Evolutionary conservation across 2,888 invertebrate species (phyloP).

Genomic region (Eilema caniola): DNA sequence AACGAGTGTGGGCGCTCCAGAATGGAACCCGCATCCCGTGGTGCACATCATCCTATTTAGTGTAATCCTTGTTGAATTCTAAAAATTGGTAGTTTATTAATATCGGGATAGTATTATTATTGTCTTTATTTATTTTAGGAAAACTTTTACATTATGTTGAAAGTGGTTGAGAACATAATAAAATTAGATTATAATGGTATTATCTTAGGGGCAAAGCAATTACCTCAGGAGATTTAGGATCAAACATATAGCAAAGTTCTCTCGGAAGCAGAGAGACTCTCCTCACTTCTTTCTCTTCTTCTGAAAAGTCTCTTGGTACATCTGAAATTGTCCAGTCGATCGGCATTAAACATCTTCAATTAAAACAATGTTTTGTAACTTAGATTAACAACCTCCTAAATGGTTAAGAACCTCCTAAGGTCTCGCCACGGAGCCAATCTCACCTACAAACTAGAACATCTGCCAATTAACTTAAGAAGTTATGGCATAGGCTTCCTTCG

Average conservation of each 20-base stretch:
- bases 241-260: slow-evolving; percentile 71
- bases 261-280: slow-evolving; percentile 63
- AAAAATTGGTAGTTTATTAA: not conserved
- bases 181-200: too few relatives aligned
- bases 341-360: not conserved
- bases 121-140: too few relatives aligned
- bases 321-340: not conserved
- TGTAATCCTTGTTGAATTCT: slow-evolving; percentile 8
- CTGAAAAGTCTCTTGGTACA: slow-evolving; percentile 75
- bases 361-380: not conserved
- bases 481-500: not conserved
- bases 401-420: too few relatives aligned
- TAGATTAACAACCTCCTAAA: too few relatives aligned
- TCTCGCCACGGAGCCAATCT: too few relatives aligned
- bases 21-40: slow-evolving; percentile 74
- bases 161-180: too few relatives aligned
- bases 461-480: too few relatives aligned
- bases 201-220: not conserved
- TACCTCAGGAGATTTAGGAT: slow-evolving; percentile 25
- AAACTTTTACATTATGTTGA: too few relatives aligned
- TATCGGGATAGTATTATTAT: not conserved
- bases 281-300: slow-evolving; percentile 72
- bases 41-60: slow-evolving; percentile 61
- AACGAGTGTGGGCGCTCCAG: slow-evolving; percentile 72
- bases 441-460: too few relatives aligned